Percentiles rank a stretch among this genome's conserved stretches.
Evolutionary conservation across 2,888 invertebrate genomes (phyloP).

Genomic region (Acrobasis suavella): DNA sequence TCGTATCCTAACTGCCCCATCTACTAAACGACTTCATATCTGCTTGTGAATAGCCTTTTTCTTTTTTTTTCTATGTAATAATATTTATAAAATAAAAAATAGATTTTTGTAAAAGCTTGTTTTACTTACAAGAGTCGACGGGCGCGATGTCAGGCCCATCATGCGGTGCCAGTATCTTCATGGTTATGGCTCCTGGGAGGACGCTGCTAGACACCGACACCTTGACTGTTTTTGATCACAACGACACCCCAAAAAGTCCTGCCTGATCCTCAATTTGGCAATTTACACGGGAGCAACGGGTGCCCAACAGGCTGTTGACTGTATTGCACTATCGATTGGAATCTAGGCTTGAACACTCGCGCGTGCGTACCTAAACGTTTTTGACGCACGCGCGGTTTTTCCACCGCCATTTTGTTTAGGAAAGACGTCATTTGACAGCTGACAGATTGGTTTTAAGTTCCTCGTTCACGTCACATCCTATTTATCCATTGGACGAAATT

Average conservation of each 20-base stretch:
- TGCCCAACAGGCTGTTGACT: conserved; percentile 76
- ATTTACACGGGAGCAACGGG: conserved; percentile 53
- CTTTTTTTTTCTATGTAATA: not conserved
- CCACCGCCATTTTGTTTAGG: conserved; percentile 49
- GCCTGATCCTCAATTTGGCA: conserved; percentile 43
- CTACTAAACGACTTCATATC: not conserved
- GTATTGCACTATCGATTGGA: conserved; percentile 73
- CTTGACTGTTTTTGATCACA: conserved; percentile 56
- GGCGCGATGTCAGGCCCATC: conserved; percentile 84
- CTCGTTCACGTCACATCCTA: conserved; percentile 25
- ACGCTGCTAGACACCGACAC: conserved; percentile 77
- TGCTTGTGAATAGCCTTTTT: not conserved
- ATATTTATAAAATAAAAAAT: conserved; percentile 3
- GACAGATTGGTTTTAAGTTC: conserved; percentile 41
- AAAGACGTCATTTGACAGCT: conserved; percentile 74
- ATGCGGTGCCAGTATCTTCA: conserved; percentile 76
- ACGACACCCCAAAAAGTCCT: conserved; percentile 46
- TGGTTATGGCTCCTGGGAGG: conserved; percentile 68
- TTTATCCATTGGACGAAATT: conserved; percentile 32
- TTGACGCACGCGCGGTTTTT: conserved; percentile 39
- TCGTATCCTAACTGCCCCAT: conserved; percentile 5
- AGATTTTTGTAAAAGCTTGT: conserved; percentile 36
- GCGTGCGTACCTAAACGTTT: conserved; percentile 50
- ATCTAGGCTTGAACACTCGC: conserved; percentile 44
- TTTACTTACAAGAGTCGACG: conserved; percentile 74